Conservation (phyloP, 1,140 invertebrate genomes). For the Ectropis grisescens region DNA sequence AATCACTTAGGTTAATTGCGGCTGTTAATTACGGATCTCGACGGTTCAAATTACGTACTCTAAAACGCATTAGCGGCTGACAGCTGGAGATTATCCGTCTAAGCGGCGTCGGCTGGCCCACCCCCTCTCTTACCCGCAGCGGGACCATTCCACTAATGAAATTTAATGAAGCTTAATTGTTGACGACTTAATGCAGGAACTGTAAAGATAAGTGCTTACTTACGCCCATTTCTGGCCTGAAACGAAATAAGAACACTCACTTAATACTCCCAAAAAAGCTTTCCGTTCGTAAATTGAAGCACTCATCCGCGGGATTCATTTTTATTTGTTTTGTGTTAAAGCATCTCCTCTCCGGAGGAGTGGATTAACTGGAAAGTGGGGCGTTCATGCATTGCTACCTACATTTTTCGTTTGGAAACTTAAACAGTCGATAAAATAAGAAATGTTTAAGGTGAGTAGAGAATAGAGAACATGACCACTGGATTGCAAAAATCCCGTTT, state of each 20-base stretch:
- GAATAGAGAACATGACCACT: no score
- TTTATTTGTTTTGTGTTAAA: no score
- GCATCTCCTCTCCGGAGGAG: no score
- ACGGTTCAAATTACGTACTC: slow-evolving; percentile 70
- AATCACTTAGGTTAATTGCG: slow-evolving; percentile 65
- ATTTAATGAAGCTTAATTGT: slow-evolving; percentile 67
- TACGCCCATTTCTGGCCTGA: slow-evolving; percentile 20
- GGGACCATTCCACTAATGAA: slow-evolving; percentile 58
- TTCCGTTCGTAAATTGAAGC: no score
- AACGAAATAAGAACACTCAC: slow-evolving; percentile 24
- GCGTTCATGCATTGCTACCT: no score
- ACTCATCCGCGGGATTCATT: no score
- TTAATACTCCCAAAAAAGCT: no score
- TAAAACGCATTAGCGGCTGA: slow-evolving; percentile 68
- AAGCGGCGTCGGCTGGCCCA: slow-evolving; percentile 30
- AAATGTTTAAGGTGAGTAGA: no score
- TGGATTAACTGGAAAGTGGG: no score
- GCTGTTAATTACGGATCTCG: slow-evolving; percentile 67
- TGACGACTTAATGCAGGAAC: slow-evolving; percentile 64
- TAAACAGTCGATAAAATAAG: no score
- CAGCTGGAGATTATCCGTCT: slow-evolving; percentile 68
- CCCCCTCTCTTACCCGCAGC: slow-evolving; percentile 2
- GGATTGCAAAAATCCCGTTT: no score
- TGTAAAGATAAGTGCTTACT: slow-evolving; percentile 38
- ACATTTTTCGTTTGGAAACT: no score